A percentile compares a stretch with the other conserved stretches of the same genome.
These are phyloP conservation scores for Apostichopus leukothele DNA, from an alignment of 53 echinoderm and acorn worm genomes.

Conservation along the genomic window DNA sequence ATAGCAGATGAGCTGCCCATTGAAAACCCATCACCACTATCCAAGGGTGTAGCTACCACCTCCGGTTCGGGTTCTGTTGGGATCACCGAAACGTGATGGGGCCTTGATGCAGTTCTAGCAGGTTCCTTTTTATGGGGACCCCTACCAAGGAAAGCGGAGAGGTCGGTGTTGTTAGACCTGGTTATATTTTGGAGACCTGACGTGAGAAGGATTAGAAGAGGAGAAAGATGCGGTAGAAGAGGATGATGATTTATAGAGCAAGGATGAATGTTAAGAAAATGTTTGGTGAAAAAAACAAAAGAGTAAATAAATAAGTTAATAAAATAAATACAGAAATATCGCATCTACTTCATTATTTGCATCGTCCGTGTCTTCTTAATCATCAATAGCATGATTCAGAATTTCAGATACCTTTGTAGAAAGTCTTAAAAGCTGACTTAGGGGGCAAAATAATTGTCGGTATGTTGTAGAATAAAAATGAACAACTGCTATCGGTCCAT, in stretches of 20 bases:
- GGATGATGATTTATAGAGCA: not conserved
- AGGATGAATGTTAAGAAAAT: not conserved
- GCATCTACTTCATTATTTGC: too few relatives aligned
- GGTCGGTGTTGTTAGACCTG: constrained; percentile 29
- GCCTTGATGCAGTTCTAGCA: not conserved
- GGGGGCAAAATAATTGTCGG: too few relatives aligned
- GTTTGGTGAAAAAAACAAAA: not conserved
- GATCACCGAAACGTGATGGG: not conserved
- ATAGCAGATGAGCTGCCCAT: constrained; percentile 38
- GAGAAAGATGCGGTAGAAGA: constrained; percentile 4
- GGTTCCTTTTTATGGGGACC: constrained; percentile 45
- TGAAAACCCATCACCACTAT: constrained; percentile 43
- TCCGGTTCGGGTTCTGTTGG: constrained; percentile 20
- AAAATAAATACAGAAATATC: too few relatives aligned
- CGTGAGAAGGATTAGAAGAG: not conserved
- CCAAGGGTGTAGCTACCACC: constrained; percentile 38
- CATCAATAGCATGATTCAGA: too few relatives aligned
- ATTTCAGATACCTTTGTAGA: too few relatives aligned
- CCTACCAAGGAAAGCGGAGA: constrained; percentile 43
- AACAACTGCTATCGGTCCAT: too few relatives aligned
- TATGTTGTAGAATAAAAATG: too few relatives aligned
- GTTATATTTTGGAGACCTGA: constrained; percentile 46
- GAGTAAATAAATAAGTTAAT: too few relatives aligned
- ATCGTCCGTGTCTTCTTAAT: too few relatives aligned
- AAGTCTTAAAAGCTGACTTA: too few relatives aligned